Percentiles rank a stretch among this genome's conserved stretches.
Evolutionary conservation across 1,140 invertebrate genomes (phyloP).

Genomic region (Drosophila neocordata): DNA sequence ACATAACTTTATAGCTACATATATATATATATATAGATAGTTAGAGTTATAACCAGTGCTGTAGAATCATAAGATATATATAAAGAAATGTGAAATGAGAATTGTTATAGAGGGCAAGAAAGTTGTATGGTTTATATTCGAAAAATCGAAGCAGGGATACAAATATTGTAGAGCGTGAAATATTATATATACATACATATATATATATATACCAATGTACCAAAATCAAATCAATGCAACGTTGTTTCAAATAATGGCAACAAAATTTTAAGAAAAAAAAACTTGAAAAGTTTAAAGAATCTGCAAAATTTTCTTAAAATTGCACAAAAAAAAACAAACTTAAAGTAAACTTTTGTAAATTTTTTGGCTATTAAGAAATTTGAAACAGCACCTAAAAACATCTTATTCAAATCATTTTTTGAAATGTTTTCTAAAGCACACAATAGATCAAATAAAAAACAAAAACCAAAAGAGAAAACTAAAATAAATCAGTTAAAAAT

Average conservation of each 20-base stretch:
- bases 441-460: neutral
- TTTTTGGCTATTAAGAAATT: neutral
- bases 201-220: conserved; percentile 31
- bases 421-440: conserved; percentile 16
- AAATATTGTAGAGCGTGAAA: conserved; percentile 47
- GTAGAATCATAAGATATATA: conserved; percentile 7
- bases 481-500: conserved; percentile 46
- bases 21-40: conserved; percentile 16
- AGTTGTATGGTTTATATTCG: conserved; percentile 60
- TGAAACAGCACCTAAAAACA: neutral
- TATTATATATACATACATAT: conserved; percentile 35
- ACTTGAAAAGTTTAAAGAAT: neutral
- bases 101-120: conserved; percentile 48
- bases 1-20: conserved; percentile 18
- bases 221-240: conserved; percentile 1
- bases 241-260: neutral
- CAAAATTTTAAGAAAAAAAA: neutral
- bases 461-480: conserved; percentile 23
- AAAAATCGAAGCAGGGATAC: conserved; percentile 60
- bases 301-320: too few relatives aligned
- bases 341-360: neutral
- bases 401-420: neutral
- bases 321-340: too few relatives aligned
- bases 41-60: conserved; percentile 23
- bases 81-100: conserved; percentile 19